Percentiles rank a stretch among this genome's conserved stretches.
Evolutionary conservation across 1,140 invertebrate species (phyloP).

Genomic region (Frieseomelitta varia): DNA sequence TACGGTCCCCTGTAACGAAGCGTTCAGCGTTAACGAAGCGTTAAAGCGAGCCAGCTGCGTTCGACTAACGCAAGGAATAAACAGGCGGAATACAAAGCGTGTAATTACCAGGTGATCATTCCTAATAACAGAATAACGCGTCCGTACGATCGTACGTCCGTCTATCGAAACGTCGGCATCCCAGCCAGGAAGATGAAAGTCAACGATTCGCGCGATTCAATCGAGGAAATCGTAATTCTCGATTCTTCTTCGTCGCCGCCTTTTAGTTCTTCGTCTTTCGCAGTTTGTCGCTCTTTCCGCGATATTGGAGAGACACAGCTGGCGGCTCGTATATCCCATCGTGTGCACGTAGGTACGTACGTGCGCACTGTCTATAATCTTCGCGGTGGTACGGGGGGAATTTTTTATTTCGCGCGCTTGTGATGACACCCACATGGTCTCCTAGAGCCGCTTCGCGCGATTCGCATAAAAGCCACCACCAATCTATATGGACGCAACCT

Average conservation of each 20-base stretch:
- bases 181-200: background rate
- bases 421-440: slow-evolving; percentile 68
- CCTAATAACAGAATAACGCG: slow-evolving; percentile 33
- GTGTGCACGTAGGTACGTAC: background rate
- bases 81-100: slow-evolving; percentile 69
- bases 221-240: slow-evolving; percentile 41
- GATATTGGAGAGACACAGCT: slow-evolving; percentile 34
- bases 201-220: background rate
- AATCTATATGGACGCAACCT: slow-evolving; percentile 80
- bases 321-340: slow-evolving; percentile 33
- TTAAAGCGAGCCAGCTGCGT: slow-evolving; percentile 79
- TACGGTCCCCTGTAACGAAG: slow-evolving; percentile 71
- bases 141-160: background rate
- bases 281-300: slow-evolving; percentile 19
- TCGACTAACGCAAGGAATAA: slow-evolving; percentile 67
- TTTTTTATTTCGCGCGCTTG: slow-evolving; percentile 61
- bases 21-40: slow-evolving; percentile 79
- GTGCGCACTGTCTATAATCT: slow-evolving; percentile 56
- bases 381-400: background rate
- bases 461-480: slow-evolving; percentile 80
- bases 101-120: slow-evolving; percentile 69
- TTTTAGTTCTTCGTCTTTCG: background rate
- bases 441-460: slow-evolving; percentile 56
- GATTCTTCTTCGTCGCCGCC: slow-evolving; percentile 1
- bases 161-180: background rate